A percentile compares a stretch with the other conserved stretches of the same genome.
Evolutionary conservation across 2,888 invertebrate species (phyloP).

Genomic region (Leucophora obtusa): DNA sequence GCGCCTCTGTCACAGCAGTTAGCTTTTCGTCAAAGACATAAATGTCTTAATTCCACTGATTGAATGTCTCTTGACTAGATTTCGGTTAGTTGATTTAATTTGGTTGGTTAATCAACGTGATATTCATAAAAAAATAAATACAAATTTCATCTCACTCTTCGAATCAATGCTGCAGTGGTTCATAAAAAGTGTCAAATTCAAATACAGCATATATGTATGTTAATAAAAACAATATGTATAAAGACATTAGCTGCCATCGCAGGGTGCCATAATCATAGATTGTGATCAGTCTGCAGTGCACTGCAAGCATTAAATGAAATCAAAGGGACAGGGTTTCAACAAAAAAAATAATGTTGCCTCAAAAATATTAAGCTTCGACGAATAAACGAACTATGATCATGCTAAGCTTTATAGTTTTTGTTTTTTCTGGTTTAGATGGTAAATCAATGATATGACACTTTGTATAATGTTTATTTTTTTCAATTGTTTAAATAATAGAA

Average conservation of each 20-base stretch:
- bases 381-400: neutral
- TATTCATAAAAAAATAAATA: slow-evolving; percentile 34
- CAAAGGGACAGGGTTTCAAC: slow-evolving; percentile 29
- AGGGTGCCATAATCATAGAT: slow-evolving; percentile 63
- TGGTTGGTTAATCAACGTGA: slow-evolving; percentile 50
- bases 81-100: slow-evolving; percentile 53
- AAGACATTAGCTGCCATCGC: slow-evolving; percentile 63
- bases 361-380: neutral
- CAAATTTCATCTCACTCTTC: slow-evolving; percentile 10
- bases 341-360: neutral
- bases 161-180: neutral
- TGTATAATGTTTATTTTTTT: slow-evolving; percentile 34
- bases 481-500: slow-evolving; percentile 1
- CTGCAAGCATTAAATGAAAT: slow-evolving; percentile 34
- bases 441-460: slow-evolving; percentile 61
- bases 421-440: slow-evolving; percentile 40
- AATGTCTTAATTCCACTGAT: slow-evolving; percentile 48
- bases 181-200: slow-evolving; percentile 63
- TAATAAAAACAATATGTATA: slow-evolving; percentile 20
- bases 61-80: slow-evolving; percentile 42
- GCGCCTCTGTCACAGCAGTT: slow-evolving; percentile 63
- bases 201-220: slow-evolving; percentile 15
- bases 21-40: slow-evolving; percentile 57
- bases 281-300: slow-evolving; percentile 61
- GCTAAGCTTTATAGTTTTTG: slow-evolving; percentile 24